phyloP scores from a whole-genome alignment of 1,140 invertebrate species.

The Panulirus ornatus region DNA sequence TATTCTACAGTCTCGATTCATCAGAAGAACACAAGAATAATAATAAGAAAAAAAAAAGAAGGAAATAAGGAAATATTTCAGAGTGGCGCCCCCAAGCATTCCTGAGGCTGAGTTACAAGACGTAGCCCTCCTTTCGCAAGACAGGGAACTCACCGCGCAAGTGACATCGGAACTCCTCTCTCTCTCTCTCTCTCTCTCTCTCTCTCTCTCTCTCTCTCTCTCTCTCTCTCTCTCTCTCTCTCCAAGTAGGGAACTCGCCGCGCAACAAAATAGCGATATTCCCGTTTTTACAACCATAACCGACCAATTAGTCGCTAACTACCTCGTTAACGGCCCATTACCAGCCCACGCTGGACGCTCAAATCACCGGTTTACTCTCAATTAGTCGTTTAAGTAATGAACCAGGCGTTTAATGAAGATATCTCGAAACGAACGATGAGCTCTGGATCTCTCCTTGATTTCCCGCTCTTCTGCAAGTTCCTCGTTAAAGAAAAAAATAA shows the following conservation, averaged over 20 bases:
- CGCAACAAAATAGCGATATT: neutral
- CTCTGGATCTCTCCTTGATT: too few relatives aligned
- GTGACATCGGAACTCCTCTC: too few relatives aligned
- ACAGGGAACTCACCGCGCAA: too few relatives aligned
- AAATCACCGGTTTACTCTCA: conserved; percentile 44
- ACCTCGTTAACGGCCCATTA: conserved; percentile 45
- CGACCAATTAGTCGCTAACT: conserved; percentile 42
- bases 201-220: neutral
- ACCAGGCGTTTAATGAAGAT: conserved; percentile 35
- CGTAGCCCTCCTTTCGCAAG: too few relatives aligned
- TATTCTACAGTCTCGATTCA: too few relatives aligned
- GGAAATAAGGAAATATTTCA: too few relatives aligned
- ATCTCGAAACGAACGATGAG: neutral
- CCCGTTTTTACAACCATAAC: conserved; percentile 24
- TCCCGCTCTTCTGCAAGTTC: too few relatives aligned
- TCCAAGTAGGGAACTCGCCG: neutral
- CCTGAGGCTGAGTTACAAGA: too few relatives aligned
- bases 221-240: neutral
- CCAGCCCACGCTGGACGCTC: conserved; percentile 32
- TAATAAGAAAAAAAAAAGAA: too few relatives aligned
- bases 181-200: neutral
- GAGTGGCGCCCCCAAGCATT: too few relatives aligned
- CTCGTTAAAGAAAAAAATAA: too few relatives aligned
- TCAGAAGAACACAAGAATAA: too few relatives aligned
- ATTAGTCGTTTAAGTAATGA: conserved; percentile 45